These are phyloP conservation scores for Philereme transversata DNA, from an alignment of 2,888 invertebrate genomes.

Conservation along the genomic window DNA sequence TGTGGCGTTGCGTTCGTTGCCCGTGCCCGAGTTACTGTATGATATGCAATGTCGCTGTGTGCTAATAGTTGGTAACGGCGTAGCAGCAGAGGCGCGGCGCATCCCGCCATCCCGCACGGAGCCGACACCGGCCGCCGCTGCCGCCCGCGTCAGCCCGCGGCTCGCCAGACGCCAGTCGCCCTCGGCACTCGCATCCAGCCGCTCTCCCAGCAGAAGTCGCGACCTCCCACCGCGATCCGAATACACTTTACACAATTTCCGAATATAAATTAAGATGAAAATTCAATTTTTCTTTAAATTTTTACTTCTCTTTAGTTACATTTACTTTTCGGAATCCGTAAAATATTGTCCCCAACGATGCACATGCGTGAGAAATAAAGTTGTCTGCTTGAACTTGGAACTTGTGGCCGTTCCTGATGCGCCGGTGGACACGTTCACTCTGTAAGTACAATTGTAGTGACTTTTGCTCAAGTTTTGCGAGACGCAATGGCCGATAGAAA, in stretches of 20 bases:
- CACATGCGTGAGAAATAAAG: slow-evolving; percentile 59
- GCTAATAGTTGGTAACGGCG: not conserved
- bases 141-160: not conserved
- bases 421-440: slow-evolving; percentile 60
- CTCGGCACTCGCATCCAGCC: slow-evolving; percentile 26
- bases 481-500: slow-evolving; percentile 38
- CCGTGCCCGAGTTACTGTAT: too few relatives aligned
- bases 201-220: slow-evolving; percentile 18
- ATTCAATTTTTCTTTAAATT: slow-evolving; percentile 46
- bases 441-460: slow-evolving; percentile 60
- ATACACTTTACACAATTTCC: slow-evolving; percentile 13
- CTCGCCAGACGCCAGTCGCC: slow-evolving; percentile 22
- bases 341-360: slow-evolving; percentile 64
- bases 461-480: slow-evolving; percentile 32
- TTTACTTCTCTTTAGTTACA: slow-evolving; percentile 52
- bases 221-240: slow-evolving; percentile 1
- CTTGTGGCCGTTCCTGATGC: slow-evolving; percentile 59
- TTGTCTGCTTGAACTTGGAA: slow-evolving; percentile 64
- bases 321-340: slow-evolving; percentile 41
- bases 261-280: slow-evolving; percentile 47
- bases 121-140: not conserved
- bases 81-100: not conserved
- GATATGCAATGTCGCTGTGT: not conserved
- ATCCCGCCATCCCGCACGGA: not conserved
- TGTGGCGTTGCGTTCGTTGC: too few relatives aligned